Conservation (phyloP, 2,113 vertebrate genomes). For the Peromyscus polionotus region DNA sequence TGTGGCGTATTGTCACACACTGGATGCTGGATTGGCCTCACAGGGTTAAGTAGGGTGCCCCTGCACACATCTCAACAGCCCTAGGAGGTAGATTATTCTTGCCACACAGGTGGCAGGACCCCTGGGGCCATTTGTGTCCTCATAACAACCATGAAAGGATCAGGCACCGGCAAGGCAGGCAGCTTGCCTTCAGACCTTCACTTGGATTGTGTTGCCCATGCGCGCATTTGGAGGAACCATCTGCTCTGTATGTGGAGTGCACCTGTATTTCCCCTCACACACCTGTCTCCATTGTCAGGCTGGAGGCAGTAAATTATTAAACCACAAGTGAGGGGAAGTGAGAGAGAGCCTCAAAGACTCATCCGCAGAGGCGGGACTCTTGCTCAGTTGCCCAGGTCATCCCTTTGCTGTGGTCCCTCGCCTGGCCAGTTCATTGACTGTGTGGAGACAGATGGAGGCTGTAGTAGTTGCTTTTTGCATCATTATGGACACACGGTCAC, state of each 20-base stretch:
- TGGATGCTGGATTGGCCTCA: rapidly evolving
- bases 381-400: rapidly evolving
- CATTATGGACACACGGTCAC: neutral
- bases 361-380: too few species aligned
- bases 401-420: neutral
- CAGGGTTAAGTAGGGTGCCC: rapidly evolving
- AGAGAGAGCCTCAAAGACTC: neutral
- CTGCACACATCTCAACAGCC: neutral
- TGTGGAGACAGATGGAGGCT: neutral
- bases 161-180: neutral
- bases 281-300: too few species aligned
- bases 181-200: too few species aligned
- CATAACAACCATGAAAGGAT: rapidly evolving
- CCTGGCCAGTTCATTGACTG: rapidly evolving
- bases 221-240: neutral
- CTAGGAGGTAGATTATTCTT: neutral
- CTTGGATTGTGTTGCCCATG: neutral
- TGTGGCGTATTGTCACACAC: rapidly evolving
- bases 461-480: neutral
- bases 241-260: neutral
- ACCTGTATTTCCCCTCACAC: neutral
- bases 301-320: neutral
- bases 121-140: neutral
- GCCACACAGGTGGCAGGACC: rapidly evolving
- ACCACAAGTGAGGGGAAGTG: neutral